Evolutionary conservation across 2,888 invertebrate genomes (phyloP).

Genomic region (Tenthredo notha): DNA sequence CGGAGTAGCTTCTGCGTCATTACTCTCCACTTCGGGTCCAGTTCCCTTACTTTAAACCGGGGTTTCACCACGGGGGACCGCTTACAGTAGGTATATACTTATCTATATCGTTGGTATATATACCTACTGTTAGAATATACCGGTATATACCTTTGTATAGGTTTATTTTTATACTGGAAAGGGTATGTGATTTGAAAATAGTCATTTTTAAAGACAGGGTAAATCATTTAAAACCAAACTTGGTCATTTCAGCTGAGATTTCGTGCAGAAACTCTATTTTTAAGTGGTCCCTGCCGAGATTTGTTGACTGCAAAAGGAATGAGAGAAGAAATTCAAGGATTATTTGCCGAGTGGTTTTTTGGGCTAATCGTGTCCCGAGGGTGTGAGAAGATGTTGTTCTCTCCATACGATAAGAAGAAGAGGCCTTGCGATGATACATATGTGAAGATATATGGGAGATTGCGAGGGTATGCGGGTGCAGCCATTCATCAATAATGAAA

Average conservation of each 20-base stretch:
- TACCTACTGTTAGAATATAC: conserved; percentile 4
- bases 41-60: conserved; percentile 6
- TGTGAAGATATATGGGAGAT: not conserved
- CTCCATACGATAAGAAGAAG: not conserved
- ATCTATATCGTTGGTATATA: conserved; percentile 20
- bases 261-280: conserved; percentile 6
- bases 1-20: conserved; percentile 73
- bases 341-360: not conserved
- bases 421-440: not conserved
- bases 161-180: not conserved
- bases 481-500: conserved; percentile 27
- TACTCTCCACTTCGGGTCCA: conserved; percentile 63
- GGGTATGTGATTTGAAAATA: not conserved
- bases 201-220: not conserved
- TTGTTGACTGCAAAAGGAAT: not conserved
- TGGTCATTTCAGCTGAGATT: not conserved
- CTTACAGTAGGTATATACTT: conserved; percentile 44
- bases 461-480: conserved; percentile 21
- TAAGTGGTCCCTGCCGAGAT: not conserved
- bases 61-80: conserved; percentile 44
- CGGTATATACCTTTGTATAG: not conserved
- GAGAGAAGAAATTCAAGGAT: not conserved
- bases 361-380: not conserved
- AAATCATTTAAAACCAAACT: not conserved
- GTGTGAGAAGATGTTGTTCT: not conserved